These are phyloP conservation scores for Drosophila subobscura DNA, from an alignment of 1,140 invertebrate species.

Conservation along the genomic window DNA sequence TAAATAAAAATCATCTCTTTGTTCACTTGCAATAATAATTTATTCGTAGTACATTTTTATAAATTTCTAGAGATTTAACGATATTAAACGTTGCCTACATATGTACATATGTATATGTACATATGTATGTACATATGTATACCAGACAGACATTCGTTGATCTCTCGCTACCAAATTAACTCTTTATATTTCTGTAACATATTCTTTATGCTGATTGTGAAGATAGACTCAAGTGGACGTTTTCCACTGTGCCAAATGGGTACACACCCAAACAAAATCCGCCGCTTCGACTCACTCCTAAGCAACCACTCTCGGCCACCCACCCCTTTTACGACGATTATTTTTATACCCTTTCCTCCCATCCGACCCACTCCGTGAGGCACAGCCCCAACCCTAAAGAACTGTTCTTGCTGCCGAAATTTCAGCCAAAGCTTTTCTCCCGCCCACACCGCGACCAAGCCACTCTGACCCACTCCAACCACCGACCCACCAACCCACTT, in stretches of 20 bases:
- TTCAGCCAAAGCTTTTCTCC: slow-evolving; percentile 53
- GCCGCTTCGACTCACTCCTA: background rate
- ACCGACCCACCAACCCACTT: background rate
- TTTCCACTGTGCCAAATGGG: slow-evolving; percentile 32
- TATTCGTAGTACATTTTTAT: no score
- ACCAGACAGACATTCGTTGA: no score
- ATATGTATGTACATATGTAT: no score
- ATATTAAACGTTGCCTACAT: no score
- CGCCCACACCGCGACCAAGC: background rate
- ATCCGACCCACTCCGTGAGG: background rate
- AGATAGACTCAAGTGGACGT: background rate
- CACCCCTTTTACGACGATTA: slow-evolving; percentile 73
- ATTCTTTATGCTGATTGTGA: background rate
- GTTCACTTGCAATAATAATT: no score
- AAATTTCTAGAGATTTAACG: no score
- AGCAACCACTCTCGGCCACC: slow-evolving; percentile 34
- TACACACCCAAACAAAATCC: slow-evolving; percentile 10
- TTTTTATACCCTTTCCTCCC: slow-evolving; percentile 60
- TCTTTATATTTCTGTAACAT: no score
- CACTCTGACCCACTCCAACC: background rate
- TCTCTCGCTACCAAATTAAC: no score
- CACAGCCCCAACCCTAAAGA: slow-evolving; percentile 20
- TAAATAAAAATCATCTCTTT: no score
- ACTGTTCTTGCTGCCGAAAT: slow-evolving; percentile 62
- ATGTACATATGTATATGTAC: no score